These are phyloP conservation scores for Cotesia glomerata DNA, from an alignment of 1,140 invertebrate species.

Conservation along the genomic window DNA sequence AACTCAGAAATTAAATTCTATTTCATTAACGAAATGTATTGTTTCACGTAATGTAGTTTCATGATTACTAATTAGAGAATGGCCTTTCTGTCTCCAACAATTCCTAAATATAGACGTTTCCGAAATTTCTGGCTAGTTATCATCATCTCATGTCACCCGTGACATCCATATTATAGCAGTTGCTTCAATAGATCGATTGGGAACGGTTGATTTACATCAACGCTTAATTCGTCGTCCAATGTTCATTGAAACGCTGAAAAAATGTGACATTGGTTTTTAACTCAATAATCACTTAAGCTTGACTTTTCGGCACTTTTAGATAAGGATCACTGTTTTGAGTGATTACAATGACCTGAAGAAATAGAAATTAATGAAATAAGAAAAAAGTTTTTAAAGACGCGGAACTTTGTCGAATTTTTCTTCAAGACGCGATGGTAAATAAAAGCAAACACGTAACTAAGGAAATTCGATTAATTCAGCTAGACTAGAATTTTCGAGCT, in stretches of 20 bases:
- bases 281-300: not conserved
- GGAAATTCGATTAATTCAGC: conserved; percentile 33
- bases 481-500: conserved; percentile 18
- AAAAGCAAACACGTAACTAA: conserved; percentile 26
- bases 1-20: not conserved
- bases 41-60: conserved; percentile 18
- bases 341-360: not conserved
- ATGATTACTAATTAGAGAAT: conserved; percentile 26
- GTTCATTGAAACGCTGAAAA: not conserved
- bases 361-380: not conserved
- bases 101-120: conserved; percentile 8
- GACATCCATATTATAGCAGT: not conserved
- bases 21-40: not conserved
- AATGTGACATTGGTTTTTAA: not conserved
- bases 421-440: conserved; percentile 22
- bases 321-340: not conserved
- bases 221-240: not conserved
- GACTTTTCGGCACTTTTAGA: too few species aligned
- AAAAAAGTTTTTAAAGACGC: not conserved
- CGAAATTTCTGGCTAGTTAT: conserved; percentile 3
- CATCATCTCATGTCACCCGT: conserved; percentile 13
- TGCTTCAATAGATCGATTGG: conserved; percentile 3
- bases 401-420: conserved; percentile 1
- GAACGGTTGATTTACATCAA: not conserved
- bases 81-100: not conserved